Evolutionary conservation across 64 coral and sea anemone species (phyloP).

Genomic region (Cladopsammia gracilis): DNA sequence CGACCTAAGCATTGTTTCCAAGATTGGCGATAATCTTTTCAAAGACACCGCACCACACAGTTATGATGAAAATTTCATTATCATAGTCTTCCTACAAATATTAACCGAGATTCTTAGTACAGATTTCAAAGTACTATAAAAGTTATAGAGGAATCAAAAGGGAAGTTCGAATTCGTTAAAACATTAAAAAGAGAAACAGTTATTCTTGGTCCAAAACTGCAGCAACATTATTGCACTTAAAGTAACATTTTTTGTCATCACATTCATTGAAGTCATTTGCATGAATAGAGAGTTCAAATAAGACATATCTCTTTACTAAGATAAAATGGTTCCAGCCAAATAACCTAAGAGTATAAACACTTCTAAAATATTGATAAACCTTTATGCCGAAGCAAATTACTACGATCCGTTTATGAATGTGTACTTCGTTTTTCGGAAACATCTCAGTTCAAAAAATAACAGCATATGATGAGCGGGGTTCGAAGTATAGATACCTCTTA

Average conservation of each 20-base stretch:
- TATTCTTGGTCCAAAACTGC: neutral
- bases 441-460: too few relatives aligned
- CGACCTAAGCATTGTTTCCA: neutral
- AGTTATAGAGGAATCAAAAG: too few relatives aligned
- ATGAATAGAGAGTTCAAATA: neutral
- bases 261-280: neutral
- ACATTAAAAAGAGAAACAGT: constrained; percentile 9
- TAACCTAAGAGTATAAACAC: neutral
- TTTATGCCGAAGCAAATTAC: neutral
- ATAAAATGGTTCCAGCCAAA: neutral
- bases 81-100: neutral
- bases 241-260: constrained; percentile 8
- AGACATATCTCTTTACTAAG: neutral
- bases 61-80: constrained; percentile 1
- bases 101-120: neutral
- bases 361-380: constrained; percentile 9
- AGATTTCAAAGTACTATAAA: neutral
- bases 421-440: neutral
- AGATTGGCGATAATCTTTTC: constrained; percentile 1
- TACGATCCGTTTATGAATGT: neutral
- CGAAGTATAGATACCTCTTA: too few relatives aligned
- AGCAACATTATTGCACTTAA: neutral
- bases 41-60: constrained; percentile 2
- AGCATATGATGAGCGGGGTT: too few relatives aligned
- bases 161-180: neutral